Evolutionary conservation across 2,113 vertebrate genomes (phyloP).

Genomic region (Halcyon senegalensis): DNA sequence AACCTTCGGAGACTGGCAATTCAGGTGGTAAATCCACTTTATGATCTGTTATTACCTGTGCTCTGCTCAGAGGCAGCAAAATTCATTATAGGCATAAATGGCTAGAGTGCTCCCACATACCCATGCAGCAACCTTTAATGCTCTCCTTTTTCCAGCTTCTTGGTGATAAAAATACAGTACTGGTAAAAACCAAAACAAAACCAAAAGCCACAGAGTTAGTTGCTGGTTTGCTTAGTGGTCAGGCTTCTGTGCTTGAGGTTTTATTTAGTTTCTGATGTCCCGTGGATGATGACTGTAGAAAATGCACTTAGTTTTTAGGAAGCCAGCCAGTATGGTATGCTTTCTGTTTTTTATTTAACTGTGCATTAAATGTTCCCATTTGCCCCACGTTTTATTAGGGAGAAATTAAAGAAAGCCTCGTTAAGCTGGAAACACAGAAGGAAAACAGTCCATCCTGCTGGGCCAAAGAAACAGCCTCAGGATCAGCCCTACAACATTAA

Average conservation of each 20-base stretch:
- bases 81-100: background rate
- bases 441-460: background rate
- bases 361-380: background rate
- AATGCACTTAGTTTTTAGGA: constrained; percentile 5
- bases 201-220: background rate
- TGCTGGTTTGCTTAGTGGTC: background rate
- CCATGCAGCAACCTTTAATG: background rate
- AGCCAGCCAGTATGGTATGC: background rate
- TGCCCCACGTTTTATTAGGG: constrained; percentile 38
- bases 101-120: background rate
- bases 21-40: constrained; percentile 18
- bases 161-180: background rate
- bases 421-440: background rate
- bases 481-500: background rate
- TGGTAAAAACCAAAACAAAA: background rate
- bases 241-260: background rate
- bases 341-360: constrained; percentile 26
- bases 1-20: constrained; percentile 21
- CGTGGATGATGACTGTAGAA: background rate
- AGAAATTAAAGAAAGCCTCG: constrained; percentile 44
- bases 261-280: background rate
- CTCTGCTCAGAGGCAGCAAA: constrained; percentile 43
- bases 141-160: constrained; percentile 4
- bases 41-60: constrained; percentile 27
- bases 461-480: background rate